These are phyloP conservation scores for Dynastes maya DNA, from an alignment of 2,888 invertebrate genomes.

Conservation along the genomic window DNA sequence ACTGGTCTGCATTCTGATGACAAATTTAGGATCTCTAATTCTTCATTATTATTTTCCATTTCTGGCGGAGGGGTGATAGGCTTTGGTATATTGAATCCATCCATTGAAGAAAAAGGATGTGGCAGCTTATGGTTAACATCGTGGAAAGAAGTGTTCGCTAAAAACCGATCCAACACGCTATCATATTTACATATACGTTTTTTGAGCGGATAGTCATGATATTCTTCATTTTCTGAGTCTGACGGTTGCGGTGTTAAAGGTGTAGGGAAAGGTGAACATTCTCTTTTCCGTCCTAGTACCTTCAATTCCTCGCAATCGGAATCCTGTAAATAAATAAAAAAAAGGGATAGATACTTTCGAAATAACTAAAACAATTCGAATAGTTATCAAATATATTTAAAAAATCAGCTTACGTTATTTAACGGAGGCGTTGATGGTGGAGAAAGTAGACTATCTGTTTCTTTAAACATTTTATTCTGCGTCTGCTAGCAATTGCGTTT, in stretches of 20 bases:
- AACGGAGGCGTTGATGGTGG: conserved; percentile 83
- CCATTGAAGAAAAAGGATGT: conserved; percentile 23
- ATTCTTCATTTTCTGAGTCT: conserved; percentile 80
- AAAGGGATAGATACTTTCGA: conserved; percentile 44
- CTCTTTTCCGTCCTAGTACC: conserved; percentile 57
- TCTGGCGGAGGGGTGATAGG: conserved; percentile 47
- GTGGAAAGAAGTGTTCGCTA: conserved; percentile 76
- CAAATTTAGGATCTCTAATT: conserved; percentile 39
- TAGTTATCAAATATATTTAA: neutral
- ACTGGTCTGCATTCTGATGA: conserved; percentile 17
- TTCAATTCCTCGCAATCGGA: conserved; percentile 18
- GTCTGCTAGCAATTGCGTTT: conserved; percentile 28
- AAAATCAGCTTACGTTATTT: conserved; percentile 68
- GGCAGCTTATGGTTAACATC: conserved; percentile 60
- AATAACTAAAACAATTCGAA: conserved; percentile 24
- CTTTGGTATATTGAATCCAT: conserved; percentile 40
- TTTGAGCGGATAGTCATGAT: conserved; percentile 71
- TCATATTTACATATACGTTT: conserved; percentile 75
- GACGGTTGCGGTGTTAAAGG: conserved; percentile 87
- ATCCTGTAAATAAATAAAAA: conserved; percentile 29
- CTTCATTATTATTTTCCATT: conserved; percentile 37
- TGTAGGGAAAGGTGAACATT: conserved; percentile 59
- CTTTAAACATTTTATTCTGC: conserved; percentile 56
- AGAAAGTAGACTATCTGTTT: conserved; percentile 71
- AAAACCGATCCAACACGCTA: conserved; percentile 74